Evolutionary conservation across 2,113 vertebrate species (phyloP).

Genomic region (Engraulis encrasicolus): DNA sequence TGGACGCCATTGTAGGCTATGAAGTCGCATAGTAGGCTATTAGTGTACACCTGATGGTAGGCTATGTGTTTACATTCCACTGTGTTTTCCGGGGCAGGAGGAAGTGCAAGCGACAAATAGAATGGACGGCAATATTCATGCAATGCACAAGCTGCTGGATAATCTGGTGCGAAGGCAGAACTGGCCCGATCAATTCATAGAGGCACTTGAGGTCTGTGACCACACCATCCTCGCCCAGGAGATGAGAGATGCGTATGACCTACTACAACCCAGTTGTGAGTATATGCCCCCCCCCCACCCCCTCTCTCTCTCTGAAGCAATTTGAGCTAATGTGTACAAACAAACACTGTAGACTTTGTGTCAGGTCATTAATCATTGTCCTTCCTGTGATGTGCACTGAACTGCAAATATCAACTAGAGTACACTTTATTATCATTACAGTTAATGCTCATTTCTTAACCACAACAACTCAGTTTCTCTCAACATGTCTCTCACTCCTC

Average conservation of each 20-base stretch:
- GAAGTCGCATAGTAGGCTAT: too few relatives aligned
- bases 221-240: slow-evolving; percentile 45
- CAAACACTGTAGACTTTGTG: too few relatives aligned
- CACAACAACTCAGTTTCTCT: background rate
- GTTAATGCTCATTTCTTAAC: background rate
- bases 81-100: slow-evolving; percentile 59
- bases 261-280: slow-evolving; percentile 53
- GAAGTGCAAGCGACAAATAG: slow-evolving; percentile 69
- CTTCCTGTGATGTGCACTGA: too few relatives aligned
- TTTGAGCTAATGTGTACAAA: too few relatives aligned
- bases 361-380: too few relatives aligned
- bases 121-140: slow-evolving; percentile 49
- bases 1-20: too few relatives aligned
- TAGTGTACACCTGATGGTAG: too few relatives aligned
- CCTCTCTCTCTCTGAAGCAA: too few relatives aligned
- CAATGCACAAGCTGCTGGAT: slow-evolving; percentile 67
- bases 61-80: background rate
- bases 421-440: background rate
- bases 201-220: slow-evolving; percentile 60
- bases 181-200: slow-evolving; percentile 73
- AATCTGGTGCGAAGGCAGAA: slow-evolving; percentile 69
- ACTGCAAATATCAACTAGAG: too few relatives aligned
- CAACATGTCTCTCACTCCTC: background rate
- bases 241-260: slow-evolving; percentile 61
- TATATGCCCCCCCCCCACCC: too few relatives aligned